Percentiles rank a stretch among this genome's conserved stretches.
These are phyloP conservation scores for Perizoma affinitatum DNA, from an alignment of 2,888 invertebrate genomes.

Conservation along the genomic window DNA sequence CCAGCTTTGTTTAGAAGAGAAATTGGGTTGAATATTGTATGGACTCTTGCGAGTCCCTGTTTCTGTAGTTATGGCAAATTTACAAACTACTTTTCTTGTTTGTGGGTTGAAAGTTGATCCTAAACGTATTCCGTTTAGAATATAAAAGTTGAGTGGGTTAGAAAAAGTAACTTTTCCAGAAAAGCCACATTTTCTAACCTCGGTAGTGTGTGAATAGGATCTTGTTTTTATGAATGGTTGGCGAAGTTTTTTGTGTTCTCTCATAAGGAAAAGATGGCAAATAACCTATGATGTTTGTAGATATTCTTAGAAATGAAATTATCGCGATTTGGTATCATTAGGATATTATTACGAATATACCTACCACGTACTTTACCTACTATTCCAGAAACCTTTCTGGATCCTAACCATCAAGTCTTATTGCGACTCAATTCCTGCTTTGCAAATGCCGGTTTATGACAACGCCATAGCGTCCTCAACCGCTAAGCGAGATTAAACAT, in stretches of 20 bases:
- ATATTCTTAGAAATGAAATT: no score
- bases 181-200: no score
- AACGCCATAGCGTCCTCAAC: no score
- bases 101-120: constrained; percentile 43
- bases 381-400: no score
- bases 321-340: no score
- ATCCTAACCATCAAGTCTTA: no score
- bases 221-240: constrained; percentile 18
- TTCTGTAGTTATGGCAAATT: constrained; percentile 39
- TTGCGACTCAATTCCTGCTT: no score
- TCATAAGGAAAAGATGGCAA: constrained; percentile 1
- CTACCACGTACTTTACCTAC: no score
- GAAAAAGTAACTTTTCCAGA: constrained; percentile 9
- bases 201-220: constrained; percentile 7
- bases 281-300: no score
- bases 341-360: no score
- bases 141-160: constrained; percentile 40
- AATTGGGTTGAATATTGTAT: constrained; percentile 15
- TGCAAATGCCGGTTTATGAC: no score
- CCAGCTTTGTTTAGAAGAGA: not conserved
- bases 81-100: constrained; percentile 44
- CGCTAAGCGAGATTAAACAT: no score
- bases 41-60: constrained; percentile 28
- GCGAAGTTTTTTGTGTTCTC: constrained; percentile 14
- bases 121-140: constrained; percentile 41